These are phyloP conservation scores for Plutella xylostella DNA, from an alignment of 2,888 invertebrate species.

Conservation along the genomic window DNA sequence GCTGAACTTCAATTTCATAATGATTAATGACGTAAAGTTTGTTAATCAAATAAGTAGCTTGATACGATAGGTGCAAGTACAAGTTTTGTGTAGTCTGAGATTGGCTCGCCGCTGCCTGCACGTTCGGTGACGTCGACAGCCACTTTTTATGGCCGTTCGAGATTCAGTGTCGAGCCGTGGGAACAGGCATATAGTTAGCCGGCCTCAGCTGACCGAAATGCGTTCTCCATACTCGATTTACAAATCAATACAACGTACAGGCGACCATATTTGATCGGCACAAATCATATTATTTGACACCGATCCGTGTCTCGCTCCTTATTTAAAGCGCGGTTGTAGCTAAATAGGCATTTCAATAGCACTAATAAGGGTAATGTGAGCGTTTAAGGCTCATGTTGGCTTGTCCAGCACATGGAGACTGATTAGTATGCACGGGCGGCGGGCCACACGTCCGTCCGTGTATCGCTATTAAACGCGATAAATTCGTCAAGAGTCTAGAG, in stretches of 20 bases:
- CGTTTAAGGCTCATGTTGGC: slow-evolving; percentile 35
- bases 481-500: slow-evolving; percentile 44
- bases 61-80: background rate
- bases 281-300: slow-evolving; percentile 42
- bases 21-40: too few species aligned
- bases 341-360: slow-evolving; percentile 20
- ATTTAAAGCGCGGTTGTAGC: slow-evolving; percentile 25
- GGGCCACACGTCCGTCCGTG: slow-evolving; percentile 48
- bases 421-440: slow-evolving; percentile 41
- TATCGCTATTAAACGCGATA: slow-evolving; percentile 1
- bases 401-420: slow-evolving; percentile 25
- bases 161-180: slow-evolving; percentile 64
- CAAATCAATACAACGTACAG: slow-evolving; percentile 59
- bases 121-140: slow-evolving; percentile 53
- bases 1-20: slow-evolving; percentile 2
- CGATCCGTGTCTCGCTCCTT: slow-evolving; percentile 31
- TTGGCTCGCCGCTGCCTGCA: slow-evolving; percentile 47
- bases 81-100: slow-evolving; percentile 36
- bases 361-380: slow-evolving; percentile 11
- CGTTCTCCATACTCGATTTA: slow-evolving; percentile 66
- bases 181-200: slow-evolving; percentile 65
- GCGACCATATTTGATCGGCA: slow-evolving; percentile 47
- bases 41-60: background rate
- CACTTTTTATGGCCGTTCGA: slow-evolving; percentile 62
- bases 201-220: slow-evolving; percentile 68